Evolutionary conservation across 2,888 invertebrate genomes (phyloP), one percentile per base, ranked within the genome.

Genomic region (Tachina fera): DNA sequence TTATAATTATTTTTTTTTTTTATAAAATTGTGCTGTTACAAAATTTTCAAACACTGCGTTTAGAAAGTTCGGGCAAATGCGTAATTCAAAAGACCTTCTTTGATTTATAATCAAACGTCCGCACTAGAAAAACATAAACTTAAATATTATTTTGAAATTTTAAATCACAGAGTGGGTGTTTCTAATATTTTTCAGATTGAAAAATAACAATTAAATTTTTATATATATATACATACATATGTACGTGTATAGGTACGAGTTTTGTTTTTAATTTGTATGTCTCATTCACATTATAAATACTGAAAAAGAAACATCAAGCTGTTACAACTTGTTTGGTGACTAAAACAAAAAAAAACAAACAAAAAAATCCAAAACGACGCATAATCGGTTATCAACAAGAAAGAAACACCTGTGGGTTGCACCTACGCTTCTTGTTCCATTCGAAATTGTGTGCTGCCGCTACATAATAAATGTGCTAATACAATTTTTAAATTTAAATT

Each of bases 381-480:
- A 63, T 75, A 61, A 67, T 70, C 68, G 39, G 43, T 41, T 76
- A 63, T 13, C 47, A 72, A 47, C 63, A 72, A 65, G 10, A 39
- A 51, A 41, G n/a, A 75, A 79, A 75, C 83, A 84, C 86, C 81
- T 83, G 86, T 83, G 83, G 83, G 86, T 84, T 77, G 86, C 86
- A 87, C 86, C 86, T 87, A 87, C 86, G 78, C 83, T 76, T 78
- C 53, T 83, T 83, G 60, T 72, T 72, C 41, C 22, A 65, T 70
- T 81, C 51, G 58, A 58, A 79, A 13, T n/a, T 83, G 65, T 43
- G 19, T 31, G 19, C 39, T 70, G 60, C 14, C 72, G 49, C 45
- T 67, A 49, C 16, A 58, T 72, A 51, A 8, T 16, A 51, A 43
- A 61, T 67, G 41, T 58, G 31, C 60, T 61, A 79, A 65, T 61